Percentiles rank a stretch among this genome's conserved stretches.
These are phyloP conservation scores for Apotomis betuletana DNA, from an alignment of 2,888 invertebrate genomes.

Conservation along the genomic window DNA sequence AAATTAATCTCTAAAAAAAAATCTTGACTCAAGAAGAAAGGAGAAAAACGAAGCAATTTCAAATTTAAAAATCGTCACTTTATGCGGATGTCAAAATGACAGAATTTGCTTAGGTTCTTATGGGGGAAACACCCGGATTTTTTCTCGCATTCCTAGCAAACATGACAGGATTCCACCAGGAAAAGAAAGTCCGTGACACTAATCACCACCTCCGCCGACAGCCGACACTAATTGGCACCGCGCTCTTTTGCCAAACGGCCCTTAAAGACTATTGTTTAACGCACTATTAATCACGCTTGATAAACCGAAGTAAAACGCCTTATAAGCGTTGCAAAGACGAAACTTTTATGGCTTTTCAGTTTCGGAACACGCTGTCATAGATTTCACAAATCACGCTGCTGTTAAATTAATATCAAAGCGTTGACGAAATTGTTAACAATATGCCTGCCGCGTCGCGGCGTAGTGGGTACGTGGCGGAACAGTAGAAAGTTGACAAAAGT, in stretches of 20 bases:
- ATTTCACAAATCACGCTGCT: conserved; percentile 37
- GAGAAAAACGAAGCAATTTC: too few relatives aligned
- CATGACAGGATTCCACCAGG: background rate
- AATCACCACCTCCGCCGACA: conserved; percentile 43
- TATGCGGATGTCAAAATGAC: too few relatives aligned
- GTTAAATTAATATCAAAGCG: conserved; percentile 33
- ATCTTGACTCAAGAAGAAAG: too few relatives aligned
- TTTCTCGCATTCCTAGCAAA: background rate
- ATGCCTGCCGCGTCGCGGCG: conserved; percentile 18
- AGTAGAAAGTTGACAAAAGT: conserved; percentile 2
- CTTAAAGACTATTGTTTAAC: conserved; percentile 48
- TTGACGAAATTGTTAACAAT: conserved; percentile 20
- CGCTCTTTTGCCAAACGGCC: conserved; percentile 49
- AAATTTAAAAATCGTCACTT: too few relatives aligned
- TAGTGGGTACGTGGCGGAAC: background rate
- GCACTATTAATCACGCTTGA: conserved; percentile 43
- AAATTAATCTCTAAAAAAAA: too few relatives aligned
- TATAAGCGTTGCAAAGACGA: background rate
- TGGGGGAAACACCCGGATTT: background rate
- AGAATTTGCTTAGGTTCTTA: too few relatives aligned
- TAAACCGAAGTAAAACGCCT: conserved; percentile 7
- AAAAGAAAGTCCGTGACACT: conserved; percentile 6
- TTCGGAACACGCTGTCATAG: conserved; percentile 34
- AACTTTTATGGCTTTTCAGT: conserved; percentile 4
- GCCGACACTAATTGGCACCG: conserved; percentile 56